phyloP scores from a whole-genome alignment of 2,888 invertebrate genomes.

The Patella pellucida region DNA sequence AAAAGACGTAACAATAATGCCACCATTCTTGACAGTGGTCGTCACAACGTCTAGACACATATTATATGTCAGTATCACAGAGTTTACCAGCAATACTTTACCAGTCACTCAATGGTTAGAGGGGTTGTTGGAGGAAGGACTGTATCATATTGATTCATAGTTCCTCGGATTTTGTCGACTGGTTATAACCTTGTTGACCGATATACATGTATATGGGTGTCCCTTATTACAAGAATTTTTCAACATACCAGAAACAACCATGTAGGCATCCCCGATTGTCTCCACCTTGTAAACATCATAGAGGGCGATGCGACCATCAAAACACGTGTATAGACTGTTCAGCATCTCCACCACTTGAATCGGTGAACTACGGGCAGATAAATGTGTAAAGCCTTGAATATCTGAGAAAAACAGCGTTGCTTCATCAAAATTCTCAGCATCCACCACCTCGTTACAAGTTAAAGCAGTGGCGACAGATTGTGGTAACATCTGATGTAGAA shows the following conservation, averaged over 20 bases:
- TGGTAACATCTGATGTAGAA: constrained; percentile 65
- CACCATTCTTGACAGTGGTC: no score
- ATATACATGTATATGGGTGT: no score
- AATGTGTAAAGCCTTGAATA: constrained; percentile 56
- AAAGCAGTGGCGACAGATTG: constrained; percentile 61
- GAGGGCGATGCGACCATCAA: constrained; percentile 47
- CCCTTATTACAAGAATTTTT: no score
- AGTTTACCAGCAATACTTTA: no score
- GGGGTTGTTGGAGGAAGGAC: no score
- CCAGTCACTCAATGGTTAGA: no score
- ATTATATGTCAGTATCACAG: no score
- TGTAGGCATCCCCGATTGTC: constrained; percentile 56
- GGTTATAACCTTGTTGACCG: no score
- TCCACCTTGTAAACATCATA: constrained; percentile 59
- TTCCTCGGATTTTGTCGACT: no score
- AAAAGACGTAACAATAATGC: no score
- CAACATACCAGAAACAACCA: constrained; percentile 51
- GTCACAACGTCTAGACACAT: no score
- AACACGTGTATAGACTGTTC: constrained; percentile 49
- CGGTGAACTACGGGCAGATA: constrained; percentile 56
- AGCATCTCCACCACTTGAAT: constrained; percentile 59
- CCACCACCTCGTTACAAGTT: constrained; percentile 51
- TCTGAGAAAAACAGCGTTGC: constrained; percentile 60
- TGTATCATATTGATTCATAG: no score
- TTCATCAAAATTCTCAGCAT: constrained; percentile 50